Evolutionary conservation across 2,888 invertebrate species (phyloP), one percentile per base, ranked within the genome.

Genomic region (Agrochola macilenta): DNA sequence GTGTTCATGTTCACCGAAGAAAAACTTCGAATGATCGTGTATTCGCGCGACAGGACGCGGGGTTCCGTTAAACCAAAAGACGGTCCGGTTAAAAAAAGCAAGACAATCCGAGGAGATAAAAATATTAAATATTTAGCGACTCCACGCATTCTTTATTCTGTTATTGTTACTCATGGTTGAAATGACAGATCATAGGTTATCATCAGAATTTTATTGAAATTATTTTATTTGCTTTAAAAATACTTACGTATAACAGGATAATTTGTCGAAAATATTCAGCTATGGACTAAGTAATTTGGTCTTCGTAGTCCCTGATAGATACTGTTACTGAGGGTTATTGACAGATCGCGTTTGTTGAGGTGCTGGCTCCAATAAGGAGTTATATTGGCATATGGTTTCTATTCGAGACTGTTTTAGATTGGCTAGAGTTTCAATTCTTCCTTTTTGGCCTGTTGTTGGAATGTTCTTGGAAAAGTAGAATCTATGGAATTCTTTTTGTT

Each of bases 181-280:
- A 72, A 79, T 88, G 69, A 69, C 71, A 78, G 81, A 73, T 76
- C 84, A 84, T 71, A 87, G 82, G 88, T 85, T 88, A 88, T 88
- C 88, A 26, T 20, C 54, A 52, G 58, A 43, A 79, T 79, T 81
- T 85, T 84, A 87, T 87, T 87, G 77, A 84, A 83, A 84, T 63
- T 58, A 75, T 80, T 52, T 23, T 52, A 52, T 52, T 81, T 81
- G 63, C 57, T 79, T 30, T 70, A n/a, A 52, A 74, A 79, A 75
- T 72, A 81, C 1, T n/a, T 58, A 76, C 57, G 35, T 46, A 1
- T 30, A 26, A 57, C 60, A 80, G 70, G 54, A 68, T 71, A 65
- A 69, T 71, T 61, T 61, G 54, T 60, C 52, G 23, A 79, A 72
- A 65, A 66, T 71, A 74, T 74, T 52, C 54, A 35, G 54, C 23